Conservation (phyloP, 2,888 invertebrate genomes). For the Agelastica alni region DNA sequence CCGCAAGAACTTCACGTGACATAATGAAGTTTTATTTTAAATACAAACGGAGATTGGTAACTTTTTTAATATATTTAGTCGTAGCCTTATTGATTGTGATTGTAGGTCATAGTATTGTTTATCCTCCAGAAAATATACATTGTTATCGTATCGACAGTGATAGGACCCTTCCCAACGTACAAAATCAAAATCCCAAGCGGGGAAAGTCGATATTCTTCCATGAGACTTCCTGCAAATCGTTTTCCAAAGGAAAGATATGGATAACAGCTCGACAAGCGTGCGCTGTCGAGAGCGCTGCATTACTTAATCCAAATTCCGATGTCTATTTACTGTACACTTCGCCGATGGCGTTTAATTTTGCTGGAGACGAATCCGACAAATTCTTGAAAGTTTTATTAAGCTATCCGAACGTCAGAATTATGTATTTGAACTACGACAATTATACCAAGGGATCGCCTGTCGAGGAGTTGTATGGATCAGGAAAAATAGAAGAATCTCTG, state of each 20-base stretch:
- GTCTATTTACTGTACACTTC: constrained; percentile 63
- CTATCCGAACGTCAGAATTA: constrained; percentile 60
- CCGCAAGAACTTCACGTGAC: too few species aligned
- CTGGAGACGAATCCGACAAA: constrained; percentile 45
- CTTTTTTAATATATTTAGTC: background rate
- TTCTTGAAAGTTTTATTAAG: constrained; percentile 53
- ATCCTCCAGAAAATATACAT: constrained; percentile 40
- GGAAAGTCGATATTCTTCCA: constrained; percentile 67
- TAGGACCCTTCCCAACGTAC: constrained; percentile 46
- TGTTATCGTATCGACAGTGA: constrained; percentile 44
- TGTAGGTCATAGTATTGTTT: constrained; percentile 22
- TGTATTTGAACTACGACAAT: constrained; percentile 58
- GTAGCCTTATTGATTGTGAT: background rate
- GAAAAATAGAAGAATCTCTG: constrained; percentile 58
- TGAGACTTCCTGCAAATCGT: constrained; percentile 65
- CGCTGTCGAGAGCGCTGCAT: constrained; percentile 70
- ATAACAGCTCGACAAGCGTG: constrained; percentile 67
- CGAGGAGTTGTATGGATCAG: constrained; percentile 59
- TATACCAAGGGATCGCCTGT: constrained; percentile 64
- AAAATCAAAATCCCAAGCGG: constrained; percentile 42
- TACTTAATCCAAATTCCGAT: constrained; percentile 62
- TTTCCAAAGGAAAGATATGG: constrained; percentile 51
- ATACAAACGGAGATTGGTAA: constrained; percentile 4
- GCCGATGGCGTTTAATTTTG: constrained; percentile 49
- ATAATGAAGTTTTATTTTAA: background rate